Conservation (phyloP, 92 coral and sea anemone species). For the Phenganax subtilis region DNA sequence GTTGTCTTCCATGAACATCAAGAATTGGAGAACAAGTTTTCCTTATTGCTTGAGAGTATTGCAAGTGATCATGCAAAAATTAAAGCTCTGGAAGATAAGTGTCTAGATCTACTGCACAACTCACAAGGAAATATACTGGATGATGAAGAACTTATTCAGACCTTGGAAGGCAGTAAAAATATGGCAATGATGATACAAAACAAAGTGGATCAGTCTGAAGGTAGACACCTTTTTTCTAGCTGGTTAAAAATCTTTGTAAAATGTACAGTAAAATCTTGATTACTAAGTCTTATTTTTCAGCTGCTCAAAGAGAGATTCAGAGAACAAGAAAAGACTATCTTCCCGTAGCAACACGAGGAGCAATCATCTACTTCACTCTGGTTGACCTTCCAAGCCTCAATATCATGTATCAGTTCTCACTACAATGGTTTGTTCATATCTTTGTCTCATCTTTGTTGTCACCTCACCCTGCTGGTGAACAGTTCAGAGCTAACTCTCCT, state of each 20-base stretch:
- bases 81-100: conserved; percentile 82
- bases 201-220: conserved; percentile 81
- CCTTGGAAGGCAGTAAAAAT: conserved; percentile 86
- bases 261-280: no score
- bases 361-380: conserved; percentile 78
- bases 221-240: conserved; percentile 49
- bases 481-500: conserved; percentile 9
- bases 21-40: conserved; percentile 67
- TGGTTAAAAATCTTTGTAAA: neutral
- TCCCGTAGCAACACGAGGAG: conserved; percentile 88
- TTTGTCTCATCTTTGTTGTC: conserved; percentile 75
- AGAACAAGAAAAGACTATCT: conserved; percentile 75
- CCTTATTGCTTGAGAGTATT: conserved; percentile 58
- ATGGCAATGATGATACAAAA: conserved; percentile 81
- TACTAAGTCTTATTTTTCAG: neutral
- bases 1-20: conserved; percentile 83
- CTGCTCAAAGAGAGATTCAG: conserved; percentile 44
- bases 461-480: conserved; percentile 31
- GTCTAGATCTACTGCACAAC: conserved; percentile 65
- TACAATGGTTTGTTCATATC: conserved; percentile 77
- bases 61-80: conserved; percentile 79
- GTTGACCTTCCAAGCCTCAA: conserved; percentile 73
- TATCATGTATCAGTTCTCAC: conserved; percentile 92
- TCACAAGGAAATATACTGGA: conserved; percentile 91
- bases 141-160: conserved; percentile 79